These are phyloP conservation scores for Hippotragus niger DNA, from an alignment of 2,113 vertebrate genomes.

Conservation along the genomic window DNA sequence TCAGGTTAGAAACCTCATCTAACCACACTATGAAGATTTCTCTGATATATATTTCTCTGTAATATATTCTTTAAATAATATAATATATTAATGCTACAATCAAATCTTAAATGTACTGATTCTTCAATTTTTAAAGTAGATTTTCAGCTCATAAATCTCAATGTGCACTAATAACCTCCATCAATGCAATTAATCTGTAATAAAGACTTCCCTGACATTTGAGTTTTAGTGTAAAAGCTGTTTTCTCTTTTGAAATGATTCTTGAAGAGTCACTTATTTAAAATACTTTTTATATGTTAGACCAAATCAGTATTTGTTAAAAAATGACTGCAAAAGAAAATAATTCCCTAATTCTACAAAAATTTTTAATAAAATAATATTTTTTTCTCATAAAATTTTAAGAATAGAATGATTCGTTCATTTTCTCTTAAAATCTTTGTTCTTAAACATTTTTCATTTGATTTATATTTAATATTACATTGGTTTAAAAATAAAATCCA, in stretches of 20 bases:
- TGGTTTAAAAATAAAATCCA: neutral
- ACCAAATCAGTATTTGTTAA: neutral
- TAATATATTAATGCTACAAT: neutral
- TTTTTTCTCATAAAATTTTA: neutral
- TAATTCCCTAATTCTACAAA: neutral
- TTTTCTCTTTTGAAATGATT: neutral
- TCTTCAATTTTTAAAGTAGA: neutral
- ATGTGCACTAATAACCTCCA: neutral
- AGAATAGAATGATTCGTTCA: neutral
- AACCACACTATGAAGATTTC: neutral
- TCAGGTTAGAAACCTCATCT: neutral
- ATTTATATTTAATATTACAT: neutral
- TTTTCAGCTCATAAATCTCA: conserved; percentile 24
- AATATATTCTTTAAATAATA: conserved; percentile 27
- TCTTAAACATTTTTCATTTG: neutral
- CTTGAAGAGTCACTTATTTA: neutral
- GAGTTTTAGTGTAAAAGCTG: neutral
- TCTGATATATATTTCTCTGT: neutral
- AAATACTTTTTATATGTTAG: neutral
- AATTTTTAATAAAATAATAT: neutral
- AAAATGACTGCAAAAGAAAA: neutral
- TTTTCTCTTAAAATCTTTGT: neutral
- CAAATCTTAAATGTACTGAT: neutral
- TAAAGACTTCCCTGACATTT: neutral
- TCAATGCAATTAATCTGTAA: conserved; percentile 1